Evolutionary conservation across 2,888 invertebrate species (phyloP), one percentile per base, ranked within the genome.

Genomic region (Cerastis rubricosa): DNA sequence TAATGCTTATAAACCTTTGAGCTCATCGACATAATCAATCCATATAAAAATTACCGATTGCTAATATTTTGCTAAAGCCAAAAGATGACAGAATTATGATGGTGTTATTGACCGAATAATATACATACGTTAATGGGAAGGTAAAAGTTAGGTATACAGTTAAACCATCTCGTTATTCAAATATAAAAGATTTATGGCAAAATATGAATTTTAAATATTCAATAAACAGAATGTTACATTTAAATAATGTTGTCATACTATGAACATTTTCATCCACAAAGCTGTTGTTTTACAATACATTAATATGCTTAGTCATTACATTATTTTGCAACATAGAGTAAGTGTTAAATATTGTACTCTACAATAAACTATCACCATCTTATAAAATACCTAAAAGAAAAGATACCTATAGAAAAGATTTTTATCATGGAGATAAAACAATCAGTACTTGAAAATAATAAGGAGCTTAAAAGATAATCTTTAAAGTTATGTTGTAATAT

Each of bases 401-500:
- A n/a, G n/a, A n/a, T n/a, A n/a, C 1, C 7, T 7, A 29, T 35
- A 19, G 43, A 29, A 17, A n/a, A 29, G 1, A 29, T 54, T 57
- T 54, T 35, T 8, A 61, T 29, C 25, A 51, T 22, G 1, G 1
- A 59, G 22, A 43, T 54, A 59, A 74, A 78, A 78, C 71, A 71
- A 47, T 61, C 12, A 71, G 19, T 19, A 71, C 40, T 35, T 35
- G 40, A 80, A 71, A 76, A 69, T 68, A 80, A 59, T 74, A 65
- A 61, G 25, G 29, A 61, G 65, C 57, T 54, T 65, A 76, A 40
- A 51, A 71, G 45, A 73, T 83, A 69, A 70, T 74, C 40, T 76
- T 66, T 17, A 65, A 72, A 77, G 59, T 67, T 74, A 79, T 71
- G 25, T 51, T 79, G 74, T 76, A 78, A 81, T 78, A 81, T 69